Conservation (phyloP, 2,888 invertebrate genomes). For the Petrolisthes manimaculis region DNA sequence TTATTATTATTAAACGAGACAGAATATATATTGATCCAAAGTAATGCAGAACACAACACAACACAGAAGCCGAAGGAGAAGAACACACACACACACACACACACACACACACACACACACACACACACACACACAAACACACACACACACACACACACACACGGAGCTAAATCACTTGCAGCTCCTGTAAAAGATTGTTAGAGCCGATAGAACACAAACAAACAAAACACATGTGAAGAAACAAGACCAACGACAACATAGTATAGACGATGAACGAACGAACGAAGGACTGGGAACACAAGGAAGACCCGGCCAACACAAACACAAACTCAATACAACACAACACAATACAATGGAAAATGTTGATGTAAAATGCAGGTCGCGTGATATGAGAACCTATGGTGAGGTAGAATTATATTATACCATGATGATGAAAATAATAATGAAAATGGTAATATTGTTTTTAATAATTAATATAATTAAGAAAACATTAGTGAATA, state of each 20-base stretch:
- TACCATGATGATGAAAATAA: background rate
- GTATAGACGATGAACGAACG: background rate
- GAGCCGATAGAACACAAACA: too few relatives aligned
- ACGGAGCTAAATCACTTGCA: background rate
- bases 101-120: background rate
- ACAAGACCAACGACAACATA: background rate
- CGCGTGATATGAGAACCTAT: background rate
- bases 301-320: too few relatives aligned
- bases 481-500: too few relatives aligned
- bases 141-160: background rate
- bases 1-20: too few relatives aligned
- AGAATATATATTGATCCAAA: too few relatives aligned
- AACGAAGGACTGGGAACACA: background rate
- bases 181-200: background rate
- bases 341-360: too few relatives aligned
- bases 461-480: background rate
- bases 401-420: conserved; percentile 4
- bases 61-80: background rate
- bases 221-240: background rate
- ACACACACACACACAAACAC: background rate
- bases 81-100: conserved; percentile 2
- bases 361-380: too few relatives aligned
- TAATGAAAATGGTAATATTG: background rate
- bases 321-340: too few relatives aligned
- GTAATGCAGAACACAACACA: too few relatives aligned